Evolutionary conservation across 2,797 vertebrate species (phyloP), one percentile per base, ranked within the genome.

Genomic region (Hypotaenidia philippensis): DNA sequence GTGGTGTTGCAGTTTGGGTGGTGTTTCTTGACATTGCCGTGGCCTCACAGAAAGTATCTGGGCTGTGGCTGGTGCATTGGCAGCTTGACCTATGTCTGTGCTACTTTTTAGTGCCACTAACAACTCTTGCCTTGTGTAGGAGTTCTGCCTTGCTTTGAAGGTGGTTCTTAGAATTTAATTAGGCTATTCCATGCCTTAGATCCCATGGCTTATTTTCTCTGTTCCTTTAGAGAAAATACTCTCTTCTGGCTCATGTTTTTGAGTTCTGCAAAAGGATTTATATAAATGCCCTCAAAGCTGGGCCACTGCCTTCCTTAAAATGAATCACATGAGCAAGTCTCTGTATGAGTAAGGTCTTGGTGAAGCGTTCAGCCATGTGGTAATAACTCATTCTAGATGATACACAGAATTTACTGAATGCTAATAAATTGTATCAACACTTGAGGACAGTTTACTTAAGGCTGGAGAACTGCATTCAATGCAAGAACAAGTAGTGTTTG

Each of bases 21-120:
- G 0, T 10, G 0, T 38, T 13, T 0, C 11, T 7, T 29, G 78
- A 0, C 14, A 1, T 0, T 1, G 14, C n/a, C 1, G 55, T 4
- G 41, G 15, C 22, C 41, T 13, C 27, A 71, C 59, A 36, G 31
- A 11, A 44, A 22, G 50, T 20, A 5, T 26, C 31, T n/a, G 15
- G 25, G 57, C 13, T 26, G 0, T 27, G 27, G 0, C 25, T 18
- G 20, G 53, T 31, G 57, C 25, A 0, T 1, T 20, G 71, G 52
- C 59, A 47, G 32, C n/a, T 36, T 3, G 0, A 2, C n/a, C 40
- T 16, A 1, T 25, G 53, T 31, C 36, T 27, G 32, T 34, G 40
- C 31, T 27, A 0, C 40, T 34, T 36, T 6, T 13, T 9, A 22
- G n/a, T 45, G 76, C 44, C 13, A 1, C 68, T n/a, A 6, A 19